Percentiles rank a stretch among this genome's conserved stretches.
Conservation (phyloP, 2,888 invertebrate species). For the Acleris laterana region DNA sequence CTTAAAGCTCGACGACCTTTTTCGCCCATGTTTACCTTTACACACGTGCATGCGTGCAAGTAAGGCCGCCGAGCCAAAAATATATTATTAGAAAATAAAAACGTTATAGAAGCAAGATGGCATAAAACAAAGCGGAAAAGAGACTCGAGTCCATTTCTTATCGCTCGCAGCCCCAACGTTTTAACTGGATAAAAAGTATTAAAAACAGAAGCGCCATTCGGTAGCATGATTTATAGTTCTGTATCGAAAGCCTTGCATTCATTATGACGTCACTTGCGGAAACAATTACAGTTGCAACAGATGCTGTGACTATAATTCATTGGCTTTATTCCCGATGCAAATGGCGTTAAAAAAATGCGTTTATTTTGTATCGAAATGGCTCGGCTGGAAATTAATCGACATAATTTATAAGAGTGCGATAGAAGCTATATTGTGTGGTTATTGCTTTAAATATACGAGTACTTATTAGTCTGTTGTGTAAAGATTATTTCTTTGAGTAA, state of each 20-base stretch:
- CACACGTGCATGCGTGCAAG: no score
- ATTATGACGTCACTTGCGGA: slow-evolving; percentile 43
- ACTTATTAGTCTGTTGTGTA: no score
- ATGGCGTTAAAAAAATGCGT: slow-evolving; percentile 30
- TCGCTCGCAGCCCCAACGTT: slow-evolving; percentile 37
- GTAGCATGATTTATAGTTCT: slow-evolving; percentile 31
- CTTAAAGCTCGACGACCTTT: no score
- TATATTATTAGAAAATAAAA: no score
- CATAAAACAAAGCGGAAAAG: no score
- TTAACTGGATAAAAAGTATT: background rate
- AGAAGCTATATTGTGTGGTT: background rate
- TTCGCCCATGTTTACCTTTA: no score
- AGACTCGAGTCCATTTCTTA: slow-evolving; percentile 2
- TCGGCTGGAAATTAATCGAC: slow-evolving; percentile 26
- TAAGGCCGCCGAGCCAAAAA: no score
- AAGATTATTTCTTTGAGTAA: background rate
- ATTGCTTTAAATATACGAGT: background rate
- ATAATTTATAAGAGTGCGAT: slow-evolving; percentile 32
- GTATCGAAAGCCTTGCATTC: slow-evolving; percentile 40
- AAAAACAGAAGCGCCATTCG: slow-evolving; percentile 20
- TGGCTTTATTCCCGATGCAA: slow-evolving; percentile 41
- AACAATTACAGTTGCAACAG: slow-evolving; percentile 45
- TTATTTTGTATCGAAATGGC: slow-evolving; percentile 17
- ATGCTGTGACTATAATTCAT: slow-evolving; percentile 44
- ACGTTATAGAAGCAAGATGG: no score